Evolutionary conservation across 2,113 vertebrate genomes (phyloP), one percentile per base, ranked within the genome.

Genomic region (Phrynosoma platyrhinos): DNA sequence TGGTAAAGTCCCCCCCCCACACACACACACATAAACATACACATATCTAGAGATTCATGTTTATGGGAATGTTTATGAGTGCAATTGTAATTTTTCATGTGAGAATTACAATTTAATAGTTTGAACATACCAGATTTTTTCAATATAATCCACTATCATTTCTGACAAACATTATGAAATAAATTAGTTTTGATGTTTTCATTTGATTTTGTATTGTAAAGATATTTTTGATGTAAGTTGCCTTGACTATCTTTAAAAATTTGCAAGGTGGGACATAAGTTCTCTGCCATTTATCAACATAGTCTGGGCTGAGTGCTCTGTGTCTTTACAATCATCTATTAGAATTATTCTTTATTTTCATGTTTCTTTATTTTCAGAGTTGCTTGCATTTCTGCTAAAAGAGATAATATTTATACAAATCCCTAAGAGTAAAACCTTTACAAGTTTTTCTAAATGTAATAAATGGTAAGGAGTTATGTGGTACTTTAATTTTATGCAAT

Each of bases 1-100:
- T 1, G 66, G 80, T 1, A 0, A 1, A 0, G 2, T 25, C 1
- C 1, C 3, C 0, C 0, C 0, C 40, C 9, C 2, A 36, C 40
- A 83, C 36, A 62, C 53, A 47, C 7, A 5, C 47, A 47, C 47
- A 83, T 23, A 62, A 32, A 47, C 7, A 5, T 7, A 47, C 47
- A 42, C 64, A 47, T 4, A 47, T 47, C 42, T 5, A 66, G 13
- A 66, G n/a, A 58, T 75, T 75, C 21, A 64, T 20, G 47, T 30
- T 53, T 85, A 42, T 27, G 40, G 36, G 58, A 76, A 85, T 85
- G 16, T 58, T 84, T 62, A 4, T 27, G 52, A 20, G 30, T 82
- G 36, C 5, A 27, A 18, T 42, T 36, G 3, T 16, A 82, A 40
- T 40, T 64, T 81, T 80, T 25, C 55, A 23, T 66, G n/a, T 40